Conservation (phyloP, 1,140 invertebrate species). For the Bicyclus anynana region DNA sequence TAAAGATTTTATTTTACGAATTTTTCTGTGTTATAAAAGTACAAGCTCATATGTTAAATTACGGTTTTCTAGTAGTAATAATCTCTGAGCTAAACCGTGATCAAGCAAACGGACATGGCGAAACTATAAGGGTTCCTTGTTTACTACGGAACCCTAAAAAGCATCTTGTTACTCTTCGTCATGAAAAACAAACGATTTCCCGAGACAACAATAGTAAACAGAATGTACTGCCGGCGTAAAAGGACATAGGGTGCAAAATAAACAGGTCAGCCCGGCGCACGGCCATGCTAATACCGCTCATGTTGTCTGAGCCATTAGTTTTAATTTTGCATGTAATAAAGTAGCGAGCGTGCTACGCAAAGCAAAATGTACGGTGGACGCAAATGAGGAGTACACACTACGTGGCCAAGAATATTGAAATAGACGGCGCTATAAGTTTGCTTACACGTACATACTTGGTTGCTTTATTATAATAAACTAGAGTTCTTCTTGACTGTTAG, state of each 20-base stretch:
- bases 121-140: too few species aligned
- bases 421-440: slow-evolving; percentile 30
- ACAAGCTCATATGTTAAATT: too few species aligned
- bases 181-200: slow-evolving; percentile 25
- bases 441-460: slow-evolving; percentile 17
- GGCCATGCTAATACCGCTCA: slow-evolving; percentile 41
- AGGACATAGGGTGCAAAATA: slow-evolving; percentile 43
- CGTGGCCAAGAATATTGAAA: slow-evolving; percentile 40
- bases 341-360: slow-evolving; percentile 38
- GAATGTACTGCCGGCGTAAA: slow-evolving; percentile 34
- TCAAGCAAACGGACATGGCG: too few species aligned
- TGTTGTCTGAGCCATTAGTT: slow-evolving; percentile 47
- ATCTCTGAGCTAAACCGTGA: too few species aligned
- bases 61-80: too few species aligned
- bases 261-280: slow-evolving; percentile 44
- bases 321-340: slow-evolving; percentile 48
- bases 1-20: too few species aligned
- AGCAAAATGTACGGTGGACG: slow-evolving; percentile 55
- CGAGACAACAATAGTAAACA: slow-evolving; percentile 29
- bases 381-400: slow-evolving; percentile 51
- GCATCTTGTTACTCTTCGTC: slow-evolving; percentile 9
- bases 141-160: too few species aligned
- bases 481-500: slow-evolving; percentile 19
- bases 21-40: too few species aligned
- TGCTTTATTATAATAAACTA: slow-evolving; percentile 30